phyloP scores from a whole-genome alignment of 2,797 vertebrate species.

The Sebastes miniatus region DNA sequence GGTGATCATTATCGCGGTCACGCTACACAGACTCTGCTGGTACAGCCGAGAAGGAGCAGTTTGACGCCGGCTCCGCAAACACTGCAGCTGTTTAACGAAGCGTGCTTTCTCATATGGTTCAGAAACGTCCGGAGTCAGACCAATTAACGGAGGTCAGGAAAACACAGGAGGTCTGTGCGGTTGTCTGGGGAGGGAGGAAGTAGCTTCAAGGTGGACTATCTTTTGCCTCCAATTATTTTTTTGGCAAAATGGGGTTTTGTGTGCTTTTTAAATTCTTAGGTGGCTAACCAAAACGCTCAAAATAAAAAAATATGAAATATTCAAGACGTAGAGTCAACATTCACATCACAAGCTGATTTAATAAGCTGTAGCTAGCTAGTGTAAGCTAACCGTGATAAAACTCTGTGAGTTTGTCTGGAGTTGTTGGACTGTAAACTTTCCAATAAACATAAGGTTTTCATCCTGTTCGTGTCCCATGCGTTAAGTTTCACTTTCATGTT shows the following conservation, averaged over 20 bases:
- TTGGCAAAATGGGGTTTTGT: conserved; percentile 3
- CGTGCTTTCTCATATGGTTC: conserved; percentile 62
- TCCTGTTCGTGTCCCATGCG: too few relatives aligned
- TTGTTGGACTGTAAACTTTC: background rate
- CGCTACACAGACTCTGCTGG: conserved; percentile 56
- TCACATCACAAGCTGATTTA: background rate
- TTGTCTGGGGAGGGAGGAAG: background rate
- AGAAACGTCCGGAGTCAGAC: conserved; percentile 52
- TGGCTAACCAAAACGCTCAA: background rate
- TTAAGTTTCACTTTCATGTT: too few relatives aligned
- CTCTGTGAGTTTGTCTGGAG: background rate
- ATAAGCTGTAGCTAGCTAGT: background rate
- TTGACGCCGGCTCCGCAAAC: conserved; percentile 47
- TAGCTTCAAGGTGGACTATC: conserved; percentile 19
- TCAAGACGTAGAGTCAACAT: background rate
- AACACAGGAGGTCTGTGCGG: conserved; percentile 41
- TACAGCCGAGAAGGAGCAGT: conserved; percentile 55
- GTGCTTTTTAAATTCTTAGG: background rate
- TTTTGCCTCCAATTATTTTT: conserved; percentile 4
- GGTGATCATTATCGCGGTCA: conserved; percentile 75
- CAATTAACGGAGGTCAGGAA: conserved; percentile 64
- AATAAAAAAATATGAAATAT: background rate
- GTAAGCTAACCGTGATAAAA: too few relatives aligned
- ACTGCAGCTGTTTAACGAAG: conserved; percentile 63
- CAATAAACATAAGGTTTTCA: too few relatives aligned